Conservation (phyloP, 2,113 vertebrate species). For the Trogon surrucura region DNA sequence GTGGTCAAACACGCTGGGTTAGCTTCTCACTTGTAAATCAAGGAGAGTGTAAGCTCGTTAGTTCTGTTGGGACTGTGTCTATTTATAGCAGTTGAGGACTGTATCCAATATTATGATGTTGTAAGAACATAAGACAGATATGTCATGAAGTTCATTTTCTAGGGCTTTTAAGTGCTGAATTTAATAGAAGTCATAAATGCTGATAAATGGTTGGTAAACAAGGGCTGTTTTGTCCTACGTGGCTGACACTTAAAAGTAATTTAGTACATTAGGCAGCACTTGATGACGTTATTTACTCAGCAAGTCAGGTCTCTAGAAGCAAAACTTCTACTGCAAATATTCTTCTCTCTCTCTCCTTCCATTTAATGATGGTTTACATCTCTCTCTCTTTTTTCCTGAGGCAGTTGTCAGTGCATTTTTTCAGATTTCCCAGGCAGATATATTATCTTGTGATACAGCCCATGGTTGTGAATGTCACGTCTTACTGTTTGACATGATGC, state of each 20-base stretch:
- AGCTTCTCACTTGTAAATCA: neutral
- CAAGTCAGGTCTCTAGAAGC: neutral
- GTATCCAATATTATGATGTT: neutral
- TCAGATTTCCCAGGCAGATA: constrained; percentile 52
- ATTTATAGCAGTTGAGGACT: neutral
- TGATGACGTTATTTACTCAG: constrained; percentile 7
- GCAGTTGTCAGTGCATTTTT: constrained; percentile 18
- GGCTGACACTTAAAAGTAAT: neutral
- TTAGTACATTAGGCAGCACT: neutral
- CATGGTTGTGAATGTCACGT: neutral
- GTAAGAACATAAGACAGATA: neutral
- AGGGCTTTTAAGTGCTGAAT: neutral
- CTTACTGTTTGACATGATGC: neutral
- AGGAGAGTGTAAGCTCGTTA: neutral
- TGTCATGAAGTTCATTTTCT: neutral
- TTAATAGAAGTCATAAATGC: neutral
- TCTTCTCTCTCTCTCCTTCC: neutral
- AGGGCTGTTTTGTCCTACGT: neutral
- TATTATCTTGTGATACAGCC: constrained; percentile 13
- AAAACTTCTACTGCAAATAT: neutral
- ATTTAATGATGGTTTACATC: neutral
- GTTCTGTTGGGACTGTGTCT: neutral
- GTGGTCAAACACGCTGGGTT: neutral
- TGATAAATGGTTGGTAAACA: neutral
- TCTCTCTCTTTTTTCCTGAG: neutral